phyloP scores from a whole-genome alignment of 1,140 invertebrate species.

The Plectus sambesii region DNA sequence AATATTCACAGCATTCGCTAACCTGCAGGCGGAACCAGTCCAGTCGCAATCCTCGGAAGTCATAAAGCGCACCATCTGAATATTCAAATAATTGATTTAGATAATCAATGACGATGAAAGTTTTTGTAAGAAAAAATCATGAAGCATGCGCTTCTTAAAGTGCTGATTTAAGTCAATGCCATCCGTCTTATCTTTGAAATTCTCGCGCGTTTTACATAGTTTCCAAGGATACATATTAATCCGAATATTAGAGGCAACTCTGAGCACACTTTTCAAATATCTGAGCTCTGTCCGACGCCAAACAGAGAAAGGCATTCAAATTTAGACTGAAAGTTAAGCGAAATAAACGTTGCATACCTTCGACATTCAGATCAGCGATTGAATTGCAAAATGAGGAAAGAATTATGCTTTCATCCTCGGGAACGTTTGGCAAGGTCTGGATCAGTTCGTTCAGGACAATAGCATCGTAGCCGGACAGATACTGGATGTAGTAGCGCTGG shows the following conservation, averaged over 20 bases:
- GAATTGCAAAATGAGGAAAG: neutral
- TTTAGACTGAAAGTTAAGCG: neutral
- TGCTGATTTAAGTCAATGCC: neutral
- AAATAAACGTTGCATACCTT: neutral
- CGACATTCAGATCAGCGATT: neutral
- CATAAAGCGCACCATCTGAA: neutral
- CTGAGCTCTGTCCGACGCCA: neutral
- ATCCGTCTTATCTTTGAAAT: neutral
- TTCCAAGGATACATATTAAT: neutral
- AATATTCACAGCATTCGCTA: slow-evolving; percentile 1
- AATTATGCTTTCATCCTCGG: neutral
- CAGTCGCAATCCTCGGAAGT: slow-evolving; percentile 68
- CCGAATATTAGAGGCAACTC: neutral
- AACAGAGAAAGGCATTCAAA: neutral
- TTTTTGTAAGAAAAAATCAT: no score
- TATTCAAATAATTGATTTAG: neutral
- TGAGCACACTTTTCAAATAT: no score
- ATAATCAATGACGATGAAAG: no score
- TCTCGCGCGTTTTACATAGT: neutral
- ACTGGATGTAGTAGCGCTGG: slow-evolving; percentile 61
- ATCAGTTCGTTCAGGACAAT: neutral
- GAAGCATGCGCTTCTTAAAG: neutral
- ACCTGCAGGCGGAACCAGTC: slow-evolving; percentile 89
- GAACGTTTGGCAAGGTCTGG: neutral
- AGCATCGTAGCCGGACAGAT: neutral